Evolutionary conservation across 2,113 vertebrate genomes (phyloP), one percentile per base, ranked within the genome.

Genomic region (Trematomus loennbergii): DNA sequence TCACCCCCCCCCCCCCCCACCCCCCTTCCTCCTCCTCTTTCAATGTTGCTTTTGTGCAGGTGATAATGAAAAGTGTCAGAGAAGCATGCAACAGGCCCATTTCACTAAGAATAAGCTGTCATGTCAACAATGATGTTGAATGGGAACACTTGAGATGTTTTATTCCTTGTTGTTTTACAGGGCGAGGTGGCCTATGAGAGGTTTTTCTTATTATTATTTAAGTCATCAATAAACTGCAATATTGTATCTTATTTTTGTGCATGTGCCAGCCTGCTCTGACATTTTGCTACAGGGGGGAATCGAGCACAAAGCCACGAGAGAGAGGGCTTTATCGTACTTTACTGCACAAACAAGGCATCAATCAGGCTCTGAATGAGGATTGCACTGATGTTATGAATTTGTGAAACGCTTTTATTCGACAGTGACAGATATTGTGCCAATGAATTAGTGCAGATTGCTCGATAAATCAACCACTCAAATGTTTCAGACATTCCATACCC

Each of bases 11-110:
- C 25, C 25, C 25, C 25, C 25, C 25, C 25, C 92, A 94, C 80
- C 33, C 87, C 48, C 72, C 82, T 75, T 69, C 89, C 85, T 91
- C 88, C 93, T 94, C 93, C 88, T 95, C 95, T 95, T 96, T 96
- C 90, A 86, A 89, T 93, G 91, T 93, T 93, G 86, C 82, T 95
- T 97, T 96, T 96, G 94, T 95, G 93, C 94, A 87, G 66, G 90
- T 94, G 95, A 95, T 96, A 96, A 96, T 95, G 88, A 95, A 95
- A 93, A 93, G 89, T 95, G 95, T 94, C 95, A 95, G 81, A 91
- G 81, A 97, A 92, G 94, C 95, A 95, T 93, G 94, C 88, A 96
- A 88, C 93, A 92, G 94, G 94, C 87, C 74, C 88, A 87, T 89
- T 95, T 95, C 94, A 87, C 91, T 87, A 43, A 88, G 92, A 91